Base-by-base conservation (phyloP, 2,888 invertebrate species). In the Hipparchia semele region DNA sequence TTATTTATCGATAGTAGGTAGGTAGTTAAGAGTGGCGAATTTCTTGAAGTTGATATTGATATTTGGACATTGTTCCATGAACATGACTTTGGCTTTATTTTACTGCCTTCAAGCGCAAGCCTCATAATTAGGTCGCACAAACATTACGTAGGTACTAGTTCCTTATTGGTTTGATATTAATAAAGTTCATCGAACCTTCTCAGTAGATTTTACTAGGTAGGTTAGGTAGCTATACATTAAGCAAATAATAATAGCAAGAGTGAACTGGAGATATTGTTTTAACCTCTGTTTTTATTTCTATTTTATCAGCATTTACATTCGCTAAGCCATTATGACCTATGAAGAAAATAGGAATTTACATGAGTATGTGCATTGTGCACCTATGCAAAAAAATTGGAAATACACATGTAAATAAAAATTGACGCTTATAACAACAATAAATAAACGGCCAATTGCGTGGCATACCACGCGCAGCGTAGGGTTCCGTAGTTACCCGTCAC, bases 51-150 rank as follows among this genome's bases (percentile, higher is more conserved):
- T 56, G 7, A 10, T 12, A 60, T 39, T 10, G 59, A 60, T 39
- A 60, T 12, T 56, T 56, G 4, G 54, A 4, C 2, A 39, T 39
- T 4, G 39, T 39, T 39, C 39, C 39, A 39, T 39, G 39, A 39
- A 39, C 5, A 39, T 23, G 23, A 23, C 23, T 13, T 8, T 58
- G 13, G 2, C 13, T 58, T 3, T 6, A 4, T 39, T 39, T 60
- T 39, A 60, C 59, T 58, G 10, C 59, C 39, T 5, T 12, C 59
- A 39, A 39, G 10, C 39, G 59, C 33, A 10, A 60, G 39, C 62
- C 4, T 46, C 13, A 62, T 46, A 49, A 62, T 62, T 62, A 62
- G 62, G 62, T 62, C 62, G 13, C 46, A 46, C 33, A 62, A 45
- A 62, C 46, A 46, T 62, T 46, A 10, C 4, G 23, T n/a, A n/a